Percentiles rank a stretch among this genome's conserved stretches.
These are phyloP conservation scores for Balanococcus diminutus DNA, from an alignment of 2,888 invertebrate species.

Conservation along the genomic window DNA sequence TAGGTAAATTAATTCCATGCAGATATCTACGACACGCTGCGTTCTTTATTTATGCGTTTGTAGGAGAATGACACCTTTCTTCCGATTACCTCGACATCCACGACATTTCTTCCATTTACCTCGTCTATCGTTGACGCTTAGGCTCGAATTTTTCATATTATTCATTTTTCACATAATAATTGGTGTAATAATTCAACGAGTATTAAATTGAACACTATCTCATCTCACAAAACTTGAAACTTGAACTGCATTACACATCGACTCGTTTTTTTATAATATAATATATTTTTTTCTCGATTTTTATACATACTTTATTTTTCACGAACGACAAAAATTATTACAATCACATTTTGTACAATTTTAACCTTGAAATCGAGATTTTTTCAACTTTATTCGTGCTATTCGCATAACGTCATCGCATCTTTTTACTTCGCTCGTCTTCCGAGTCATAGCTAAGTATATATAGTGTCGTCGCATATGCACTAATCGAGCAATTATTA, in stretches of 20 bases:
- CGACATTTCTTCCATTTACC: neutral
- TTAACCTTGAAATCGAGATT: neutral
- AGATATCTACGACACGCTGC: no score
- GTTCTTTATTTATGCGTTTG: neutral
- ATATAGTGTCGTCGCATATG: neutral
- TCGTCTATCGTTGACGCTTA: neutral
- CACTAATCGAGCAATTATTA: conserved; percentile 16
- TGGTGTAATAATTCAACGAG: no score
- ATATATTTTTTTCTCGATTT: neutral
- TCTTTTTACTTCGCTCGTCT: neutral
- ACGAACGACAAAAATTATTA: neutral
- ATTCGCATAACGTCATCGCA: neutral
- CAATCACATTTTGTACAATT: neutral
- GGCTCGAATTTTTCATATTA: neutral
- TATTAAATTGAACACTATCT: no score
- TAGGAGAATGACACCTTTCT: neutral
- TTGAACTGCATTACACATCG: no score
- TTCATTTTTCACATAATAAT: neutral
- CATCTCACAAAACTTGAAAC: no score
- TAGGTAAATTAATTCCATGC: no score
- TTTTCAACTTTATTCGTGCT: neutral
- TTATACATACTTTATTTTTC: no score
- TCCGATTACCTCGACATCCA: neutral
- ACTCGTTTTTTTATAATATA: no score
- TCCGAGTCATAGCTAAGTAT: neutral